Evolutionary conservation across 2,888 invertebrate species (phyloP), one percentile per base, ranked within the genome.

Genomic region (Mactromeris polynyma): DNA sequence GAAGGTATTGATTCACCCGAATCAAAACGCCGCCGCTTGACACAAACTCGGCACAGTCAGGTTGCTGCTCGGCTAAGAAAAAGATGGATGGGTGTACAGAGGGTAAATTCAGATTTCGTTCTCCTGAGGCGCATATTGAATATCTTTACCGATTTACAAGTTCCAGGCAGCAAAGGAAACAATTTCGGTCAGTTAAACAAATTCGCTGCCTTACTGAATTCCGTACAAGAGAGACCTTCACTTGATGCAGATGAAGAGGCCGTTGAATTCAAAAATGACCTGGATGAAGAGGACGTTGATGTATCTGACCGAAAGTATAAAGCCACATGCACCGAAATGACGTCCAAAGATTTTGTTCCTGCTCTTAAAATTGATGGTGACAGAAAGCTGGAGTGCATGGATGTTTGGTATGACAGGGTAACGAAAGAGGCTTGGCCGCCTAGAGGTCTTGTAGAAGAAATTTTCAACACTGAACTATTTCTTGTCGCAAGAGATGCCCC

Each of bases 291-390:
- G n/a, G 46, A 36, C n/a, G 46, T 36, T 82, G 42, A 58, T 2
- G 40, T 42, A 31, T 42, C n/a, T 38, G 77, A 81, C 0, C 21
- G 80, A 17, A 80, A 51, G 7, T 54, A 87, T 2, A 82, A 81
- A 73, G 82, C 78, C 19, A 86, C 83, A 21, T 93, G 88, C 64
- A 36, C 69, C 19, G 86, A 88, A 2, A 92, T 87, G 80, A 83
- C 90, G 17, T 90, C 85, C 17, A 93, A 90, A 81, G 93, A 93
- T 88, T 93, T 92, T 58, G 92, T 93, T 80, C 91, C 92, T 7
- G 91, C 92, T 0, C 73, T 93, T 11, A 84, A 81, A 79, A 58
- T 93, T 17, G 73, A n/a, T 40, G 91, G 91, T 11, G 42, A 64
- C 26, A 64, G 46, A 19, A 88, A 81, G 36, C 88, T 92, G 33